Conservation (phyloP, 2,888 invertebrate genomes). For the Volucella bombylans region DNA sequence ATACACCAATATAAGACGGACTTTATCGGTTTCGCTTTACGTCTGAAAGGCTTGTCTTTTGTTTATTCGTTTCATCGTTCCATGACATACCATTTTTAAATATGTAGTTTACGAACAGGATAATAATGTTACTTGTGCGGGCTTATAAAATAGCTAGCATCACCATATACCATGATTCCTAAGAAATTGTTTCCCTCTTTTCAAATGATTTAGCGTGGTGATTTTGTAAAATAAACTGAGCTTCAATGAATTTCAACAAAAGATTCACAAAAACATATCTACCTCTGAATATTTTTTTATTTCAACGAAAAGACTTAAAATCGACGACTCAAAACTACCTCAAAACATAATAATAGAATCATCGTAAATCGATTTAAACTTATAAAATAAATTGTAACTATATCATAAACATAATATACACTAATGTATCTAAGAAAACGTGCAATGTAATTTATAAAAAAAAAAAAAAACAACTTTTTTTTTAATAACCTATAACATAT, state of each 20-base stretch:
- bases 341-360: constrained; percentile 37
- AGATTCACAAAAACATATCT: constrained; percentile 47
- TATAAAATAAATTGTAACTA: constrained; percentile 5
- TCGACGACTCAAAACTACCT: constrained; percentile 62
- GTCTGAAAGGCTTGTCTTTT: no score
- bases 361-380: background rate
- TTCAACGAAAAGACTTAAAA: constrained; percentile 51
- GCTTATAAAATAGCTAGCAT: no score
- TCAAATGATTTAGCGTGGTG: no score
- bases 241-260: background rate
- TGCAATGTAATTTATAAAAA: constrained; percentile 65
- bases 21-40: no score
- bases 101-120: no score
- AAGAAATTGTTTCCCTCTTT: no score
- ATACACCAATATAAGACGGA: no score
- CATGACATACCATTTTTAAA: no score
- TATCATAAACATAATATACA: constrained; percentile 19
- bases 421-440: constrained; percentile 25
- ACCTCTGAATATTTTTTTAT: constrained; percentile 47
- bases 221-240: no score
- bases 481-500: constrained; percentile 58
- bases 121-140: no score
- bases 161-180: no score
- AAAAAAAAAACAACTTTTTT: constrained; percentile 7
- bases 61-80: no score